phyloP scores from a whole-genome alignment of 2,888 invertebrate species.

The Idaea straminata region DNA sequence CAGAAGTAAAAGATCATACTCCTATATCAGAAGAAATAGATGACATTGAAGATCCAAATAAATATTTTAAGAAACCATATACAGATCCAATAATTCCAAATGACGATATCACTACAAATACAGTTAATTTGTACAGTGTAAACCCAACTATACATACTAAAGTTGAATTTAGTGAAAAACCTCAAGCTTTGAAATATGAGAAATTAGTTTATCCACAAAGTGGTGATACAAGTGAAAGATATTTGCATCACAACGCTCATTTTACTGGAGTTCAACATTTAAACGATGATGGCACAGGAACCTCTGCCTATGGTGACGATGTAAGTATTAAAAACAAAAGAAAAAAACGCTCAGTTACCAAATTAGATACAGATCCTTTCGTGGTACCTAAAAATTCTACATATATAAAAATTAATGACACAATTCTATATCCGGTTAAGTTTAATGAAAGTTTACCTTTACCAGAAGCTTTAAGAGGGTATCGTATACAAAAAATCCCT shows the following conservation, averaged over 20 bases:
- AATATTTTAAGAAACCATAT: constrained; percentile 25
- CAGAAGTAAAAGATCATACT: constrained; percentile 52
- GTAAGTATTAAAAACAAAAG: constrained; percentile 58
- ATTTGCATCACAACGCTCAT: constrained; percentile 54
- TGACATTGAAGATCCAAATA: constrained; percentile 62
- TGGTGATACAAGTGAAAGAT: constrained; percentile 44
- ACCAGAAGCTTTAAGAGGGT: constrained; percentile 43
- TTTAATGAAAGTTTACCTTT: constrained; percentile 33
- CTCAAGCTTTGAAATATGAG: constrained; percentile 45
- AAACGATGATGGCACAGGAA: constrained; percentile 59
- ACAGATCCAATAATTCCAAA: constrained; percentile 30
- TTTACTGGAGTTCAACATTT: constrained; percentile 62
- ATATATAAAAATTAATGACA: constrained; percentile 25
- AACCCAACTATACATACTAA: constrained; percentile 41
- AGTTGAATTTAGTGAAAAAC: constrained; percentile 34
- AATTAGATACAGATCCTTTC: constrained; percentile 53
- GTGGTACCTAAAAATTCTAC: constrained; percentile 33
- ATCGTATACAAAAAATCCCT: constrained; percentile 19
- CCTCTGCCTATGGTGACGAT: constrained; percentile 63
- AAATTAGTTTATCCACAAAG: constrained; percentile 33
- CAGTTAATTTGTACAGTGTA: constrained; percentile 55
- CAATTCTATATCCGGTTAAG: not conserved
- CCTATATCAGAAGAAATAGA: constrained; percentile 70
- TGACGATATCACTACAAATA: constrained; percentile 43
- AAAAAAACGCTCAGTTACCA: constrained; percentile 36